Percentiles rank a stretch among this genome's conserved stretches.
Conservation (phyloP, 2,113 vertebrate genomes). For the Python bivittatus region DNA sequence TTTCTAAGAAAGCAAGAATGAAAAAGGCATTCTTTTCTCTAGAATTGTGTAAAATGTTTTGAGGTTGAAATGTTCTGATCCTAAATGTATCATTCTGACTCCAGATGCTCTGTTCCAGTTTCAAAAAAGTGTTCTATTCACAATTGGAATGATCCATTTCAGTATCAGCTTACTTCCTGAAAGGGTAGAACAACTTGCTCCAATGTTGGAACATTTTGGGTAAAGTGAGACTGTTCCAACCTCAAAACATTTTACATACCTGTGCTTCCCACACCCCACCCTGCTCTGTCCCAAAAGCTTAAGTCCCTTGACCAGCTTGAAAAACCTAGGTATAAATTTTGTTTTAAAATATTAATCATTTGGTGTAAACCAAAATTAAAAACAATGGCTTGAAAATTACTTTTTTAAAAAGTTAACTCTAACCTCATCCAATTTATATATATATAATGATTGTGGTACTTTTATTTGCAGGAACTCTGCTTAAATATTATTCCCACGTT, state of each 20-base stretch:
- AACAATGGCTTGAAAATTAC: neutral
- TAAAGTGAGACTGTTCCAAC: neutral
- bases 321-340: neutral
- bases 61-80: neutral
- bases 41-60: neutral
- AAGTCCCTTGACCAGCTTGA: neutral
- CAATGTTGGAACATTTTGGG: neutral
- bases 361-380: neutral
- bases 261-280: neutral
- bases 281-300: too few relatives aligned
- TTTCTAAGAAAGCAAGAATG: neutral
- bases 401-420: neutral
- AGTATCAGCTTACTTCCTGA: neutral
- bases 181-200: neutral
- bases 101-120: neutral
- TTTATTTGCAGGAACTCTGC: constrained; percentile 88
- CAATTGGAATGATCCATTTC: neutral
- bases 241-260: neutral
- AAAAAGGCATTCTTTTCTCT: neutral
- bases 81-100: neutral
- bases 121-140: neutral
- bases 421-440: neutral
- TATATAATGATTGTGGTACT: neutral
- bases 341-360: neutral
- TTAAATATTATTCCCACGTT: constrained; percentile 98